Conservation (phyloP, 2,797 vertebrate genomes). For the Eospalax fontanierii region DNA sequence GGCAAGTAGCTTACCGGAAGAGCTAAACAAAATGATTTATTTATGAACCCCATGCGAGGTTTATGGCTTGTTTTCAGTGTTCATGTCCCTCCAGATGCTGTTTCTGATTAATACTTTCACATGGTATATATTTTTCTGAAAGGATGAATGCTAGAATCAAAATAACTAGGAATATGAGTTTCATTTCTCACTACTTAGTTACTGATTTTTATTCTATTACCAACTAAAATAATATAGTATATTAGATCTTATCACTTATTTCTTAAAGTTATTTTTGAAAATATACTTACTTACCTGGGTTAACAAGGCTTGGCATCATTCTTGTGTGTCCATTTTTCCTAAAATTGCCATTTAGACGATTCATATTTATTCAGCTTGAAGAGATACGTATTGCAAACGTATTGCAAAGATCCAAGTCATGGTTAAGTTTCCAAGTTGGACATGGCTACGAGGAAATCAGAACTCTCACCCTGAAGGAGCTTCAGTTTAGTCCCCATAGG, state of each 20-base stretch:
- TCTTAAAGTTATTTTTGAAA: not conserved
- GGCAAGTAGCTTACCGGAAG: not conserved
- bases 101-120: conserved; percentile 16
- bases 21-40: not conserved
- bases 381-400: not conserved
- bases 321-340: conserved; percentile 38
- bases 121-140: not conserved
- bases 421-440: not conserved
- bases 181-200: conserved; percentile 44
- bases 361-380: not conserved
- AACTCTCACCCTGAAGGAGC: not conserved
- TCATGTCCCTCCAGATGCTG: conserved; percentile 27
- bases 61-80: conserved; percentile 40
- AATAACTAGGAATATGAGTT: not conserved
- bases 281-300: not conserved
- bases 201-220: conserved; percentile 23
- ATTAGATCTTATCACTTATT: not conserved
- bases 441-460: not conserved
- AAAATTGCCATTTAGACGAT: not conserved
- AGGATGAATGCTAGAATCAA: conserved; percentile 16
- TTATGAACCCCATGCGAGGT: not conserved
- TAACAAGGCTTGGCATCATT: not conserved
- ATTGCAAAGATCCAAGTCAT: not conserved
- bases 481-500: not conserved
- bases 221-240: not conserved